Percentiles rank a stretch among this genome's conserved stretches.
phyloP scores from a whole-genome alignment of 1,140 invertebrate genomes.

The Bombus superbus region DNA sequence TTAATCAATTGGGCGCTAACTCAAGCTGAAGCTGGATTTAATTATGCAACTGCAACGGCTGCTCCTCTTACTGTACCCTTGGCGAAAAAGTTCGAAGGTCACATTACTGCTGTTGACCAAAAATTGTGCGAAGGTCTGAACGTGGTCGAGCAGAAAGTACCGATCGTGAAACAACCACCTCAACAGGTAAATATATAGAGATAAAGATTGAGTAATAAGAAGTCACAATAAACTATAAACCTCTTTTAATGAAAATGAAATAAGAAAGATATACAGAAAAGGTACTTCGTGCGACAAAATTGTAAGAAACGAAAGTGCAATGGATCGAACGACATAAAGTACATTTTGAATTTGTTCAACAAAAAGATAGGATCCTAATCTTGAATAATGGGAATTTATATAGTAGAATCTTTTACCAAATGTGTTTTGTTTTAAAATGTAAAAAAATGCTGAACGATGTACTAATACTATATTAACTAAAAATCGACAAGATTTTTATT shows the following conservation, averaged over 20 bases:
- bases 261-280: no score
- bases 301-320: not conserved
- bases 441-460: no score
- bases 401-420: no score
- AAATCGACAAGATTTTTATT: no score
- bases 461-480: no score
- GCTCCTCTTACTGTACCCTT: constrained; percentile 76
- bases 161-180: constrained; percentile 82
- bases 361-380: no score
- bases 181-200: constrained; percentile 73
- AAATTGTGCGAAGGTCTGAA: constrained; percentile 83
- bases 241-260: no score
- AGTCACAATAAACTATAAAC: not conserved
- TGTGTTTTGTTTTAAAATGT: no score
- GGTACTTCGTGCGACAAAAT: not conserved
- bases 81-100: constrained; percentile 81
- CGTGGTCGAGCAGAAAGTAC: constrained; percentile 82
- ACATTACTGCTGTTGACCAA: constrained; percentile 81
- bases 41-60: constrained; percentile 79
- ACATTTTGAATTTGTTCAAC: no score
- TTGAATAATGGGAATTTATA: no score
- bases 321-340: not conserved
- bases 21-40: constrained; percentile 80
- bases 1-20: constrained; percentile 82
- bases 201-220: not conserved